Percentiles rank a stretch among this genome's conserved stretches.
phyloP scores from a whole-genome alignment of 2,797 vertebrate species.

The Enteromius unitaeniatus region DNA sequence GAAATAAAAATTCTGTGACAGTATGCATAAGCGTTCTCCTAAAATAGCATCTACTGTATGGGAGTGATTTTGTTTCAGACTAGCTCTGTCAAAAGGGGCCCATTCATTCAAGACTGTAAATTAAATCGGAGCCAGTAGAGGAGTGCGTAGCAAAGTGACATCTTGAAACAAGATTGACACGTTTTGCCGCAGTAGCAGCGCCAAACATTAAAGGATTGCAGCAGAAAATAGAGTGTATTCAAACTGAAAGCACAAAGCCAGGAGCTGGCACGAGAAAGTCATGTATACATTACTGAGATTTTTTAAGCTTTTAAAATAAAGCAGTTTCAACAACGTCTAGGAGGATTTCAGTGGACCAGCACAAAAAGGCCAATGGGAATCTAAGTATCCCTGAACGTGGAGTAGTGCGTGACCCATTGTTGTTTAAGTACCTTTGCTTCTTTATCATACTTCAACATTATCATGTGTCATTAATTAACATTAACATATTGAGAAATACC shows the following conservation, averaged over 20 bases:
- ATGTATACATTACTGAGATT: constrained; percentile 30
- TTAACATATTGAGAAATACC: not conserved
- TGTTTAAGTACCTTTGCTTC: not conserved
- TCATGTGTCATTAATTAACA: not conserved
- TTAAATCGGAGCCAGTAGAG: constrained; percentile 23
- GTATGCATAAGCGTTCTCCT: constrained; percentile 17
- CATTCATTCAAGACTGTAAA: constrained; percentile 45
- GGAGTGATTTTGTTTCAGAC: constrained; percentile 32
- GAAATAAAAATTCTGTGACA: constrained; percentile 1
- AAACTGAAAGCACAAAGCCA: constrained; percentile 15
- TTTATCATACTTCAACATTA: not conserved
- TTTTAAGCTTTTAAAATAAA: constrained; percentile 27
- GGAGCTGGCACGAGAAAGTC: not conserved
- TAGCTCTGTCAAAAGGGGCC: constrained; percentile 37
- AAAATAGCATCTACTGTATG: constrained; percentile 33
- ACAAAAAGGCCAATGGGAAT: constrained; percentile 6
- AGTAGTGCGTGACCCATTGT: not conserved
- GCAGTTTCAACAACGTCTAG: not conserved
- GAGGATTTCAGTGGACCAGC: not conserved
- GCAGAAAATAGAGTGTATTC: constrained; percentile 23
- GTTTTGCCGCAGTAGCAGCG: not conserved
- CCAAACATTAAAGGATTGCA: not conserved
- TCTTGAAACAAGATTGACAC: constrained; percentile 20
- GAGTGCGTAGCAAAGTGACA: constrained; percentile 28
- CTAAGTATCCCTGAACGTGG: not conserved